Conservation (phyloP, 2,113 vertebrate species). For the Tichodroma muraria region DNA sequence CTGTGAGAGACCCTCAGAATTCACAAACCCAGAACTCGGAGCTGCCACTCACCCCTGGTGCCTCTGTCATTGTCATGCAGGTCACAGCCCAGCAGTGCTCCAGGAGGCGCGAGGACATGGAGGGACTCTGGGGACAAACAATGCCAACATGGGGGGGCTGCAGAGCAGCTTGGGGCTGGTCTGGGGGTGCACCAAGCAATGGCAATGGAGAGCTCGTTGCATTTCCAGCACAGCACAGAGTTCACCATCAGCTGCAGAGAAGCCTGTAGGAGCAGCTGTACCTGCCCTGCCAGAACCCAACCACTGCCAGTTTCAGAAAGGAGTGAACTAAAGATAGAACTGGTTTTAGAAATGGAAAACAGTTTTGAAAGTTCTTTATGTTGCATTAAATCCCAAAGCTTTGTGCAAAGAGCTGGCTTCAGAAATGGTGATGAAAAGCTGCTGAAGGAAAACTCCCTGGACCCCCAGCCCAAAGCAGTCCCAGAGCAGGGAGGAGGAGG, state of each 20-base stretch:
- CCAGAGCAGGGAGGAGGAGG: neutral
- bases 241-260: rapidly evolving
- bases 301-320: neutral
- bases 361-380: neutral
- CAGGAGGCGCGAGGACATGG: rapidly evolving
- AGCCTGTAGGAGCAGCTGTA: neutral
- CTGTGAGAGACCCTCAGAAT: neutral
- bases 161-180: neutral
- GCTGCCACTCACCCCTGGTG: neutral
- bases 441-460: neutral
- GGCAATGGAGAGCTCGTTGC: rapidly evolving
- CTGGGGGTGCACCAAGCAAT: neutral
- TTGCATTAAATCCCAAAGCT: neutral
- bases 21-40: neutral
- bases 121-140: neutral
- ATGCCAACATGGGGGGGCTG: neutral
- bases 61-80: neutral
- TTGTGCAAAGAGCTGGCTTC: neutral
- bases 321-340: neutral
- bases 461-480: neutral
- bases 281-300: neutral
- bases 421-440: neutral
- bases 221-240: neutral
- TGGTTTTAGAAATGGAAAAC: neutral
- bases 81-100: neutral